These are phyloP conservation scores for Synergus umbraculus DNA, from an alignment of 2,888 invertebrate species.

Conservation along the genomic window DNA sequence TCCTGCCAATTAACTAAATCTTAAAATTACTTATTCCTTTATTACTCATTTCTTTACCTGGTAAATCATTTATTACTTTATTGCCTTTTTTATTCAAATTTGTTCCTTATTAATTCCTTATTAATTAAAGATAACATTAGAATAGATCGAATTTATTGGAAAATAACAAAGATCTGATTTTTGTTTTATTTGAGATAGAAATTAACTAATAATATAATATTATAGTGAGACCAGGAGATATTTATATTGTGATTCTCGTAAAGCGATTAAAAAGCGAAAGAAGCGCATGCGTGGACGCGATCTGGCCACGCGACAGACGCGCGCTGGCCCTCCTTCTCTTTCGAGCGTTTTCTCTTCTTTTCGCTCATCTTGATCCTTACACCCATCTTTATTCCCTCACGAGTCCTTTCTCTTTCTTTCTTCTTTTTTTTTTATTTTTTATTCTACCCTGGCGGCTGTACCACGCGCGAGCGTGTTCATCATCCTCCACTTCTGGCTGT, in stretches of 20 bases:
- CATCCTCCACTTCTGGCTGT: slow-evolving; percentile 51
- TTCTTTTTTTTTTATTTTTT: slow-evolving; percentile 35
- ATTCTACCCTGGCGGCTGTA: slow-evolving; percentile 34
- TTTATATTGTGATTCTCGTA: not conserved
- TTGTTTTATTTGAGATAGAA: not conserved
- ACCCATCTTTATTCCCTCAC: slow-evolving; percentile 48
- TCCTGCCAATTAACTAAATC: not conserved
- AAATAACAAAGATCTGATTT: not conserved
- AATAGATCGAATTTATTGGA: not conserved
- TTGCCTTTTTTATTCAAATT: not conserved
- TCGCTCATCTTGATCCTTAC: slow-evolving; percentile 37
- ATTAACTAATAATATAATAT: not conserved
- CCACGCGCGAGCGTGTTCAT: slow-evolving; percentile 52
- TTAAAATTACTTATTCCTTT: not conserved
- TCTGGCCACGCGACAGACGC: slow-evolving; percentile 53
- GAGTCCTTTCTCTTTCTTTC: slow-evolving; percentile 43
- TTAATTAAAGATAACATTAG: too few relatives aligned
- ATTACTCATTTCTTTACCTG: not conserved
- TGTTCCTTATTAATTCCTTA: too few relatives aligned
- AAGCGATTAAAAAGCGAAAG: slow-evolving; percentile 26
- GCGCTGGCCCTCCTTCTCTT: slow-evolving; percentile 43
- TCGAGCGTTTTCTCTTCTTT: slow-evolving; percentile 28
- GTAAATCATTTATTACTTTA: not conserved
- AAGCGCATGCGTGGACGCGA: slow-evolving; percentile 42
- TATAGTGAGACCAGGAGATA: not conserved